These are phyloP conservation scores for Pelvicachromis taeniatus DNA, from an alignment of 2,113 vertebrate species.

Conservation along the genomic window DNA sequence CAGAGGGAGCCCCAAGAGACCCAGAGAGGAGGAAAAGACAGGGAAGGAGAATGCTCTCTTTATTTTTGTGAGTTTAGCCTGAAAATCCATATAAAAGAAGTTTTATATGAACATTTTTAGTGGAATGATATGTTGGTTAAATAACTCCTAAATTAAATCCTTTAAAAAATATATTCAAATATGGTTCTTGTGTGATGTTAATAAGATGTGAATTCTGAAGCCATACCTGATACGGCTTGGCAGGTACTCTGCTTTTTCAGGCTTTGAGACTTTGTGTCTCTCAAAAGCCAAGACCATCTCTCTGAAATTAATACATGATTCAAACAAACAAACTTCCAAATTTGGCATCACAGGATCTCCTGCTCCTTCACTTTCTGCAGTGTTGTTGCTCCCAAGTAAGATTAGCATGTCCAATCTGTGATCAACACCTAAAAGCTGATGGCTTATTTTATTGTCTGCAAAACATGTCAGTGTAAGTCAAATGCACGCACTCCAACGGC, in stretches of 20 bases:
- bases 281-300: slow-evolving; percentile 14
- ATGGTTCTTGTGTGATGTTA: slow-evolving; percentile 12
- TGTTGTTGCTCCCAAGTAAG: slow-evolving; percentile 13
- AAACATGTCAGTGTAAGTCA: neutral
- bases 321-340: slow-evolving; percentile 47
- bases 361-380: neutral
- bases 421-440: slow-evolving; percentile 5
- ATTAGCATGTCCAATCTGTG: slow-evolving; percentile 15
- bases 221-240: slow-evolving; percentile 35
- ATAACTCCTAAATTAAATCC: neutral
- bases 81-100: neutral
- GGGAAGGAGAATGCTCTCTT: slow-evolving; percentile 30
- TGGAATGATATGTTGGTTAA: neutral
- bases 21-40: slow-evolving; percentile 21
- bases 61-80: slow-evolving; percentile 34
- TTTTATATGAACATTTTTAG: neutral
- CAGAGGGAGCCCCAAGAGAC: slow-evolving; percentile 43
- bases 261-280: slow-evolving; percentile 52
- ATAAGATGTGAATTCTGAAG: neutral
- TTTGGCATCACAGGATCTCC: neutral
- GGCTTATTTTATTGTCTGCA: slow-evolving; percentile 25
- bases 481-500: neutral
- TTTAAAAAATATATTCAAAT: neutral
- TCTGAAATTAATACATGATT: slow-evolving; percentile 27
- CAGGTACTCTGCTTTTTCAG: slow-evolving; percentile 46